phyloP scores from a whole-genome alignment of 1,140 invertebrate species.

The Melipona quadrifasciata region DNA sequence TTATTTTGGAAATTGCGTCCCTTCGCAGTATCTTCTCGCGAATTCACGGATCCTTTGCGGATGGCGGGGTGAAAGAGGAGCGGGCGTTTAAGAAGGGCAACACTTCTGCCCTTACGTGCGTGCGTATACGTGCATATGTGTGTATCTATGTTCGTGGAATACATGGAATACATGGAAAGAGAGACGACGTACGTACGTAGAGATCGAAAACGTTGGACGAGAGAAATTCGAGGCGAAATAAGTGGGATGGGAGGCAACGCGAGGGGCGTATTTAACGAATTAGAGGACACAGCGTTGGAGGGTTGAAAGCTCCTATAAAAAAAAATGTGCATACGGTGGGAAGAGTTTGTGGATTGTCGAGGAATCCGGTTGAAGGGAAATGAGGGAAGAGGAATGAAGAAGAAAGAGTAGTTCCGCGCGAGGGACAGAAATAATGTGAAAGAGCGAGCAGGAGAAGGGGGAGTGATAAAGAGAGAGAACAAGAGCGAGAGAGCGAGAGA shows the following conservation, averaged over 20 bases:
- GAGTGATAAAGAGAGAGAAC: conserved; percentile 25
- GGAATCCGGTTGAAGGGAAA: conserved; percentile 55
- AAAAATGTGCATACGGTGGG: conserved; percentile 47
- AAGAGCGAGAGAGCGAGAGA: conserved; percentile 43
- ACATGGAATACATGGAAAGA: too few species aligned
- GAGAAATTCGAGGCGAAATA: conserved; percentile 15
- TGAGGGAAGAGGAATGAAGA: conserved; percentile 63
- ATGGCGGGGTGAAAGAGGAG: neutral
- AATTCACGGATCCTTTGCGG: conserved; percentile 29
- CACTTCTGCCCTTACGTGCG: neutral
- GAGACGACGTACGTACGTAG: neutral
- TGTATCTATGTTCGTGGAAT: too few species aligned
- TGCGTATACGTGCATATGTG: neutral
- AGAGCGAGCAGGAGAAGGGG: conserved; percentile 47
- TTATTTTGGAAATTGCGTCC: conserved; percentile 82
- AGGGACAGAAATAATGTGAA: conserved; percentile 55
- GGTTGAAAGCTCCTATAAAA: conserved; percentile 36
- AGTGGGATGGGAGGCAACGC: neutral
- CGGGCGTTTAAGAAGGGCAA: neutral
- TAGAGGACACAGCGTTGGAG: conserved; percentile 22
- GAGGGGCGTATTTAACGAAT: conserved; percentile 48
- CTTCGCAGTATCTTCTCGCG: conserved; percentile 59
- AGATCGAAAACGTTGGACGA: neutral
- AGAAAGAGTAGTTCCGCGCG: conserved; percentile 56
- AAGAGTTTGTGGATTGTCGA: conserved; percentile 47